Evolutionary conservation across 2,888 invertebrate species (phyloP).

Genomic region (Epinotia ramella): DNA sequence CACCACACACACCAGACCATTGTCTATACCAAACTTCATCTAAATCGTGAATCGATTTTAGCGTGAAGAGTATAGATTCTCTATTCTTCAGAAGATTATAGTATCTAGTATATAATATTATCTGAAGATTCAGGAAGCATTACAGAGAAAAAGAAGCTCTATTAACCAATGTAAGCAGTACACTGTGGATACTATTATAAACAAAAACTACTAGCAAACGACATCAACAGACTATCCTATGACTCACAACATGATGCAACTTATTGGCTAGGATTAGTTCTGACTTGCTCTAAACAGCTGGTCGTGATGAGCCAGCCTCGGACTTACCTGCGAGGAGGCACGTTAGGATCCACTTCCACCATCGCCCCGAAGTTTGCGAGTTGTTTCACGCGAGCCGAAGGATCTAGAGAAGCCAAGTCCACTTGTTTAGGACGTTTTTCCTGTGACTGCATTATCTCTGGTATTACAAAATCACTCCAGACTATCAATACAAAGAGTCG

Average conservation of each 20-base stretch:
- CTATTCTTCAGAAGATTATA: no score
- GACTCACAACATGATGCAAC: slow-evolving; percentile 31
- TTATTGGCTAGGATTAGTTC: neutral
- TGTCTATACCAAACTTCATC: no score
- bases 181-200: neutral
- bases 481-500: neutral
- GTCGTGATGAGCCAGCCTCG: neutral
- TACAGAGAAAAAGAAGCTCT: no score
- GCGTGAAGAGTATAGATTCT: no score
- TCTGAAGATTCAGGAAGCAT: no score
- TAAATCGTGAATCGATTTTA: no score
- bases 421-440: slow-evolving; percentile 65
- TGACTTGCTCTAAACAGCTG: neutral
- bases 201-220: neutral
- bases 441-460: slow-evolving; percentile 64
- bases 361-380: slow-evolving; percentile 88
- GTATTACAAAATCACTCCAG: slow-evolving; percentile 9
- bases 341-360: slow-evolving; percentile 90
- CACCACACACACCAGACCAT: no score
- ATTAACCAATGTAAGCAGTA: no score
- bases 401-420: slow-evolving; percentile 83
- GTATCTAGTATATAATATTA: no score
- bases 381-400: slow-evolving; percentile 88
- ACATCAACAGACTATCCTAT: slow-evolving; percentile 4
- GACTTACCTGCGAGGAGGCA: slow-evolving; percentile 90